Percentiles rank a stretch among this genome's conserved stretches.
Evolutionary conservation across 2,113 vertebrate species (phyloP).

Genomic region (Vombatus ursinus): DNA sequence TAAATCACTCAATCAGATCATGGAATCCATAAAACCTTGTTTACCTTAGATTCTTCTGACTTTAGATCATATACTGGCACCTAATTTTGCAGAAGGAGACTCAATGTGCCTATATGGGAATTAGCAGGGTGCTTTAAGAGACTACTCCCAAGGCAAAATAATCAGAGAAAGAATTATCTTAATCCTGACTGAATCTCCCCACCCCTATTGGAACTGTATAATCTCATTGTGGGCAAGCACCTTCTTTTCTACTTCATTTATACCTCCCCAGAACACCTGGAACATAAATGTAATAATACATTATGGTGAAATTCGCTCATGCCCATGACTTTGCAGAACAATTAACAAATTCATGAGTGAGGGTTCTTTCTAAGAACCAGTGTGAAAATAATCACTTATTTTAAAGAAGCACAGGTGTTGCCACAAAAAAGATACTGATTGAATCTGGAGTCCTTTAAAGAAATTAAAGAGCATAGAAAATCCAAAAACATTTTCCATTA

Average conservation of each 20-base stretch:
- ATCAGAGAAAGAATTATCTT: background rate
- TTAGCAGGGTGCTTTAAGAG: background rate
- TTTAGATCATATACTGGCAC: background rate
- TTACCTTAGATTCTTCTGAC: background rate
- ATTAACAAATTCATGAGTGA: background rate
- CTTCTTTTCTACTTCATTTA: background rate
- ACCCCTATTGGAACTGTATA: background rate
- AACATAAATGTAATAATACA: background rate
- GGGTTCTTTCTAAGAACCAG: background rate
- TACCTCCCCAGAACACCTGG: background rate
- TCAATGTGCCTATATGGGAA: background rate
- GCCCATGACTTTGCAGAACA: background rate
- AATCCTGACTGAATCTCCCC: background rate
- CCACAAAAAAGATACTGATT: background rate
- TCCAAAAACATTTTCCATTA: background rate
- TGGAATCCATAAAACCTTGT: background rate
- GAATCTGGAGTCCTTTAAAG: background rate
- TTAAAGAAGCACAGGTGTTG: background rate
- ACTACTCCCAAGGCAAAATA: background rate
- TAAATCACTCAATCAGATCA: background rate
- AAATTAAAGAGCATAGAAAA: background rate
- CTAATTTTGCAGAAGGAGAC: background rate
- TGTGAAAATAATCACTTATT: background rate
- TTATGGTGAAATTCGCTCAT: background rate
- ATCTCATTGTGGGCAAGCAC: background rate